Evolutionary conservation across 1,140 invertebrate species (phyloP).

Genomic region (Drosophila watanabei): DNA sequence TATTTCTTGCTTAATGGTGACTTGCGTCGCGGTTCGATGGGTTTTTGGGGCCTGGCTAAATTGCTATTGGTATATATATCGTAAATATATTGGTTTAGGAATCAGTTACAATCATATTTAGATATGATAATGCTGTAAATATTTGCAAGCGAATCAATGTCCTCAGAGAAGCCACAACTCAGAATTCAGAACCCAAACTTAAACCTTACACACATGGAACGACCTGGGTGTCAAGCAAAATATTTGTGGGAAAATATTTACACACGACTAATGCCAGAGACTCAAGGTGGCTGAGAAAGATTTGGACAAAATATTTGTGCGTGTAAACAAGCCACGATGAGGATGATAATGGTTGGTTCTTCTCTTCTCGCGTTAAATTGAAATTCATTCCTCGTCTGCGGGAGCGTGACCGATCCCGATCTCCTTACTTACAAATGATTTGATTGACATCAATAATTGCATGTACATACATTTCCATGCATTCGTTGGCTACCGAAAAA

Average conservation of each 20-base stretch:
- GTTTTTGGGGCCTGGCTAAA: slow-evolving; percentile 17
- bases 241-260: slow-evolving; percentile 75
- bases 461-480: slow-evolving; percentile 35
- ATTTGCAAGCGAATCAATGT: slow-evolving; percentile 57
- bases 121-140: slow-evolving; percentile 66
- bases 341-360: not conserved
- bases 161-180: slow-evolving; percentile 13
- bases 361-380: slow-evolving; percentile 17
- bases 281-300: slow-evolving; percentile 26
- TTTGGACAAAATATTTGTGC: slow-evolving; percentile 54
- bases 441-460: slow-evolving; percentile 59
- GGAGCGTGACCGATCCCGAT: slow-evolving; percentile 46
- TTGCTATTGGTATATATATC: slow-evolving; percentile 46
- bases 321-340: slow-evolving; percentile 31
- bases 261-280: slow-evolving; percentile 54
- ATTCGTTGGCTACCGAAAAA: slow-evolving; percentile 28
- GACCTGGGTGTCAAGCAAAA: slow-evolving; percentile 61
- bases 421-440: slow-evolving; percentile 50
- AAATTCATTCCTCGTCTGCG: slow-evolving; percentile 36
- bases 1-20: slow-evolving; percentile 65
- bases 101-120: slow-evolving; percentile 52
- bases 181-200: not conserved
- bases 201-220: slow-evolving; percentile 20
- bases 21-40: slow-evolving; percentile 46
- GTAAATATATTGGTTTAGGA: slow-evolving; percentile 56